Percentiles rank a stretch among this genome's conserved stretches.
Conservation (phyloP, 2,113 vertebrate genomes). For the Microcebus lehilahytsara region DNA sequence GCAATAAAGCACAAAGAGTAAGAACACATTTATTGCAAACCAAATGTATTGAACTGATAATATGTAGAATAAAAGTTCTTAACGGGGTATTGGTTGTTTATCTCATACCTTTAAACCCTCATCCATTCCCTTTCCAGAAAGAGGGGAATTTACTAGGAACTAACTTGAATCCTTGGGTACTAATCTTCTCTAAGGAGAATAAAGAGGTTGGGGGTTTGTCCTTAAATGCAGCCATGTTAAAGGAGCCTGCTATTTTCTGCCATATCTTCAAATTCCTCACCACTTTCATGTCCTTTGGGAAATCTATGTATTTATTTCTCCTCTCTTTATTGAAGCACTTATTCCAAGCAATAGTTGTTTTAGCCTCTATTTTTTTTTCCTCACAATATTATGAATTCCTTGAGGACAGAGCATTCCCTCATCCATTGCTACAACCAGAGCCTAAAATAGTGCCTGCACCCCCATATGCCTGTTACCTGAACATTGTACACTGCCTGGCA, state of each 20-base stretch:
- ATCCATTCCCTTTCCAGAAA: background rate
- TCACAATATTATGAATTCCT: background rate
- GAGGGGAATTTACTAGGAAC: background rate
- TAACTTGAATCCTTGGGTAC: background rate
- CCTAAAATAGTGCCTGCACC: background rate
- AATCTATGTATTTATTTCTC: background rate
- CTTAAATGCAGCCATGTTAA: background rate
- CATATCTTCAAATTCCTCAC: background rate
- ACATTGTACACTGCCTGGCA: background rate
- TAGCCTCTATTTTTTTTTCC: background rate
- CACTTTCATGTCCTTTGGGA: background rate
- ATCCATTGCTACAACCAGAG: background rate
- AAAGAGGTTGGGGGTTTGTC: background rate
- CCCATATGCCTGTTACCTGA: background rate
- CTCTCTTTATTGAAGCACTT: background rate
- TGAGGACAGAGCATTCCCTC: background rate
- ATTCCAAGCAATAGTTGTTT: background rate
- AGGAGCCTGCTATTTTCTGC: background rate
- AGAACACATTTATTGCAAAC: background rate
- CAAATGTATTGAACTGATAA: background rate
- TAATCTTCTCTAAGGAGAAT: background rate
- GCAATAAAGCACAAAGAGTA: background rate
- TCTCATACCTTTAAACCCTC: background rate
- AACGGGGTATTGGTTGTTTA: background rate
- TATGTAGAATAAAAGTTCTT: background rate